Conservation (phyloP, 2,113 vertebrate species). For the Tragelaphus scriptus region DNA sequence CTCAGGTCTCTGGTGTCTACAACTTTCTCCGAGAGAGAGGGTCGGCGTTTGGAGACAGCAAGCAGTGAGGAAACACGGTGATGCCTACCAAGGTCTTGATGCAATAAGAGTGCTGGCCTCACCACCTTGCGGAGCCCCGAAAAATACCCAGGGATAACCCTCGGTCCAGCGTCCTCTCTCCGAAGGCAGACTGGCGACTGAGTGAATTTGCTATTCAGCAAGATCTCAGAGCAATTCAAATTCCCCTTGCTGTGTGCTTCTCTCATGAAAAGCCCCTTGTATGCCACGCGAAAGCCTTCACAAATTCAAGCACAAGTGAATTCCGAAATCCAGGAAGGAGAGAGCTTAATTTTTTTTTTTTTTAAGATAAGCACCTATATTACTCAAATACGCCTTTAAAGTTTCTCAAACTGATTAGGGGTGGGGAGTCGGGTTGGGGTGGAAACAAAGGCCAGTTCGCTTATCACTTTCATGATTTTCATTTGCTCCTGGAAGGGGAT, state of each 20-base stretch:
- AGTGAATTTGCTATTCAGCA: background rate
- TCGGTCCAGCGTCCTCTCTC: accelerated
- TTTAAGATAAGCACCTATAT: background rate
- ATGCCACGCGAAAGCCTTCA: accelerated
- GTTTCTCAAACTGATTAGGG: background rate
- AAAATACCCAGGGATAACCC: background rate
- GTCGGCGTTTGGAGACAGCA: background rate
- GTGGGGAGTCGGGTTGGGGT: background rate
- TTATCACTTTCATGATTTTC: background rate
- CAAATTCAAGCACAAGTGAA: background rate
- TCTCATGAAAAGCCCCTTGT: background rate
- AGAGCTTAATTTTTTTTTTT: background rate
- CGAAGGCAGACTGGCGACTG: accelerated
- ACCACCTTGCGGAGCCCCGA: accelerated
- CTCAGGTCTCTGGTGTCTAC: accelerated
- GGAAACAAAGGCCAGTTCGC: accelerated
- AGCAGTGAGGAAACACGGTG: accelerated
- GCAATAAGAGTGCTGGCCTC: accelerated
- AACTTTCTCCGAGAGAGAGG: background rate
- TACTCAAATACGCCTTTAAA: background rate
- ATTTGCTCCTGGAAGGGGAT: background rate
- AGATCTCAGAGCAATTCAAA: background rate
- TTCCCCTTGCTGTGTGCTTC: accelerated
- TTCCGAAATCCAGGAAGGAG: background rate
- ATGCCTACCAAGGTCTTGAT: accelerated